phyloP scores from a whole-genome alignment of 37 sponge, comb jelly and placozoan species.

The Ianthella basta region DNA sequence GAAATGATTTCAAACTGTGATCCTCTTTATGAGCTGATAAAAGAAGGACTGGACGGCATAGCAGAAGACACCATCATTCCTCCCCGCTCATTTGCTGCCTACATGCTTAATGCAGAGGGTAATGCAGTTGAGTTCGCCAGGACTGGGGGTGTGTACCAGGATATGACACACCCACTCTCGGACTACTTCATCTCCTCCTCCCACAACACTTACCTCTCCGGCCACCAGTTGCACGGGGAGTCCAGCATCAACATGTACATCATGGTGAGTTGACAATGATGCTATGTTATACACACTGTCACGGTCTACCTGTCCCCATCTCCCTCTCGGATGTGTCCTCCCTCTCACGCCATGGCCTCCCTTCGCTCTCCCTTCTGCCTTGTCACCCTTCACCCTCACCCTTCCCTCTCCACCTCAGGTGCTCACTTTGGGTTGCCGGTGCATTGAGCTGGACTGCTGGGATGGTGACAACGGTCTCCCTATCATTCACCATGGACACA shows the following conservation, averaged over 20 bases:
- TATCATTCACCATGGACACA: conserved; percentile 92
- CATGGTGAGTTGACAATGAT: conserved; percentile 17
- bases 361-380: too few species aligned
- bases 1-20: conserved; percentile 38
- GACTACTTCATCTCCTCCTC: conserved; percentile 78
- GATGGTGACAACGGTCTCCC: conserved; percentile 92
- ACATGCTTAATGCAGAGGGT: conserved; percentile 38
- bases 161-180: conserved; percentile 47
- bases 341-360: too few species aligned
- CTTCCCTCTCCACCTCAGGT: conserved; percentile 29
- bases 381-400: too few species aligned
- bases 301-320: too few species aligned
- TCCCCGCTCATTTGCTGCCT: conserved; percentile 50
- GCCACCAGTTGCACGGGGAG: conserved; percentile 71
- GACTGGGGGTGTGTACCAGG: neutral
- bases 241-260: conserved; percentile 64
- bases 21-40: neutral
- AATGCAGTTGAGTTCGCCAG: neutral
- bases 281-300: neutral
- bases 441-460: conserved; percentile 67
- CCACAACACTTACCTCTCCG: conserved; percentile 80
- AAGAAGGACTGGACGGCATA: neutral
- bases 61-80: neutral
- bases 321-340: too few species aligned
- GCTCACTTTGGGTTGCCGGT: conserved; percentile 52